Evolutionary conservation across 2,797 vertebrate species (phyloP).

Genomic region (Anomalospiza imberbis): DNA sequence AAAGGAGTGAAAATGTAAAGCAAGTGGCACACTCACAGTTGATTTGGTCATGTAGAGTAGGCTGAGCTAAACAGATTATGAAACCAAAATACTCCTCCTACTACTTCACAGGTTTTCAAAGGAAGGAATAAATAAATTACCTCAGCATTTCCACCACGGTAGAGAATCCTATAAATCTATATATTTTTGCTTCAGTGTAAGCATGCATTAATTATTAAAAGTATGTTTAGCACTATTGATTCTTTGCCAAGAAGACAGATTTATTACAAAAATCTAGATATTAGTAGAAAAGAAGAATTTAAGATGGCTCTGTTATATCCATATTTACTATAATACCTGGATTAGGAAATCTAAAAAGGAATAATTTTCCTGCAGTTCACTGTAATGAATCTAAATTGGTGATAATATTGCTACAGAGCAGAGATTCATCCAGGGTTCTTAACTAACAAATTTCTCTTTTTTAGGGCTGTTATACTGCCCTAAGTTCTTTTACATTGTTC

Average conservation of each 20-base stretch:
- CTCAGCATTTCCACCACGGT: background rate
- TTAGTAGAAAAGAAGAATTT: background rate
- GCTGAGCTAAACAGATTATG: background rate
- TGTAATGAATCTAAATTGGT: background rate
- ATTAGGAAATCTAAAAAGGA: background rate
- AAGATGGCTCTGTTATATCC: background rate
- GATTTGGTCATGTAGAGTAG: background rate
- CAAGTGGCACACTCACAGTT: background rate
- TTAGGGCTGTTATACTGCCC: background rate
- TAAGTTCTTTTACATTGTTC: background rate
- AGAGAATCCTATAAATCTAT: background rate
- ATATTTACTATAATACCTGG: background rate
- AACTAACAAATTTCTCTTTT: background rate
- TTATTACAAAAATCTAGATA: background rate
- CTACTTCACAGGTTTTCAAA: background rate
- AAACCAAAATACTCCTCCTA: background rate
- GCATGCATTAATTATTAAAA: background rate
- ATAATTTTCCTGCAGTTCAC: background rate
- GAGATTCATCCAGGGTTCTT: background rate
- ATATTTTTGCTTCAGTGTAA: background rate
- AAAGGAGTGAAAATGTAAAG: constrained; percentile 31
- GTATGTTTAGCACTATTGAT: background rate
- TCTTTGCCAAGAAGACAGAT: background rate
- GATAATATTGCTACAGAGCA: background rate
- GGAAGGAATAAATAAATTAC: background rate